Evolutionary conservation across 1,140 invertebrate genomes (phyloP), one percentile per base, ranked within the genome.

Genomic region (Listronotus bonariensis): DNA sequence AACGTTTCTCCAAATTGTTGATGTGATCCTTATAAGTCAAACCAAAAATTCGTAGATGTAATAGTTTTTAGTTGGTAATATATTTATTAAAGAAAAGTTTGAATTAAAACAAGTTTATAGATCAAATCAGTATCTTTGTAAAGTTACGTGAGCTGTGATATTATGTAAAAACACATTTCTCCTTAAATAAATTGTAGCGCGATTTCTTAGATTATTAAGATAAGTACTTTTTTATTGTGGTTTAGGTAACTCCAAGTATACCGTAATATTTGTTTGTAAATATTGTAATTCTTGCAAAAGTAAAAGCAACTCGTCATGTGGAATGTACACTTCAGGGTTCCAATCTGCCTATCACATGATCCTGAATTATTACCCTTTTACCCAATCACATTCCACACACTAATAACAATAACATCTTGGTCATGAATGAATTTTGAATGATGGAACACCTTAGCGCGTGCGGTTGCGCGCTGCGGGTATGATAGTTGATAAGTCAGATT

Each of bases 251-350:
- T n/a, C 18, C 26, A 26, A 48, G 14, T 38, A 46, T 53, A 15
- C 38, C 61, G 18, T 41, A 40, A 10, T 36, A 38, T 15, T 54
- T n/a, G n/a, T 49, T 41, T 73, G 68, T 74, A 69, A 71, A 72
- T 72, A 71, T 56, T 48, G 61, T 58, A 68, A 43, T 65, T 59
- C 42, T 65, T 49, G 6, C 26, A 31, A 49, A 40, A 49, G 10
- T 11, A 40, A 14, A 9, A 46, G 31, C 17, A 36, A 62, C 41
- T 49, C 65, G 65, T 69, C 59, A 83, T 84, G 82, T 81, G 82
- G 83, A 84, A 84, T 84, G 83, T 84, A 82, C 79, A 83, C 80
- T 82, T 83, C 81, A 82, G 80, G 80, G 80, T 79, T 84, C 83
- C 83, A 85, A 85, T 85, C 84, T 85, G 84, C 81, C 81, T 74